Base-by-base conservation (phyloP, 2,113 vertebrate genomes). In the Passer domesticus region DNA sequence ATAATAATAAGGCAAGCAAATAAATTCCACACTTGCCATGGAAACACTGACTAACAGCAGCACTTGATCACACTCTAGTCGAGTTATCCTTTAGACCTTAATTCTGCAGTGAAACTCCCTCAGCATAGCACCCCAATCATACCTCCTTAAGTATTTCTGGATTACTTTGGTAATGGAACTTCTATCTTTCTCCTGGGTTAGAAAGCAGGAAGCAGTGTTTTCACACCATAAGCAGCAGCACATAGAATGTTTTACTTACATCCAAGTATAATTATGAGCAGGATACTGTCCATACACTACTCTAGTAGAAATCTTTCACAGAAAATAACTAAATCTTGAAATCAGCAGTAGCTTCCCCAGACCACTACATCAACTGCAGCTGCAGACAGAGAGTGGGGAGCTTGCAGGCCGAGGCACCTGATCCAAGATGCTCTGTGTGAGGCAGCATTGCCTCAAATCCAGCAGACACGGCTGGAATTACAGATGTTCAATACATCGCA, bases 1-100 rank as follows among this genome's bases (percentile, higher is more conserved):
- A 67, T 80, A 74, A 73, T n/a, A 89, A 77, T 44, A 75, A 94
- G 79, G 19, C 22, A 92, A 83, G 50, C 10, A 94, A 96, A 92
- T 83, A 77, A 88, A 91, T 82, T 86, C 47, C 44, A 83, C 39
- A 66, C 44, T 88, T 92, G 59, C n/a, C 33, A n/a, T 44, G 19
- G 75, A 76, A 95, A 91, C 53, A 85, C 44, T 73, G 78, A 62
- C 37, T 73, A 85, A 62, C 6, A 55, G 55, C 43, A 74, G 55
- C 33, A 55, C 11, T 73, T 75, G 25, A 81, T 81, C 43, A 78
- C 52, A 64, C 9, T 52, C 31, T 30, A 44, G 33, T 39, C 47
- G 31, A 58, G 35, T 20, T 74, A 44, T 81, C 24, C 28, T 81
- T 90, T 59, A 80, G 37, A 67, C 20, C 17, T 13, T 67, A 88